Evolutionary conservation across 2,888 invertebrate genomes (phyloP).

Genomic region (Opisthograptis luteolata): DNA sequence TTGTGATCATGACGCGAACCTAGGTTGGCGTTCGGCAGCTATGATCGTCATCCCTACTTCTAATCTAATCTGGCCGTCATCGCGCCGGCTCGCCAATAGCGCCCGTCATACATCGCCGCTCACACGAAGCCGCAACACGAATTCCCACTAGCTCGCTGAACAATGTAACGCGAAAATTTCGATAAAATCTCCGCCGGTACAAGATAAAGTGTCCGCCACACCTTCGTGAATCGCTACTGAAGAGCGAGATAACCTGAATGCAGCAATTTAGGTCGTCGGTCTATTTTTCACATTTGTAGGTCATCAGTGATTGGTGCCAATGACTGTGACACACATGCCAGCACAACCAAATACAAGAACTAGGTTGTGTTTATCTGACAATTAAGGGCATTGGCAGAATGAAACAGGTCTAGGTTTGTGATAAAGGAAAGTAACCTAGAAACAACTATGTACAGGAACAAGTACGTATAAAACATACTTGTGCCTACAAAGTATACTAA

Average conservation of each 20-base stretch:
- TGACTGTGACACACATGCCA: conserved; percentile 49
- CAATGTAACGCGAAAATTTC: conserved; percentile 40
- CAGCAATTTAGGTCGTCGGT: conserved; percentile 65
- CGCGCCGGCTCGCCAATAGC: conserved; percentile 36
- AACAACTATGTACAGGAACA: too few species aligned
- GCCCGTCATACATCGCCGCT: conserved; percentile 49
- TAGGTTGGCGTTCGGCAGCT: conserved; percentile 44
- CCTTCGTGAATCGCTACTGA: conserved; percentile 53
- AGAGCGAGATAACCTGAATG: conserved; percentile 65
- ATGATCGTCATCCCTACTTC: conserved; percentile 57
- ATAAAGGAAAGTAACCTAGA: conserved; percentile 25
- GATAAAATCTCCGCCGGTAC: conserved; percentile 1
- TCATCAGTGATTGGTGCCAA: conserved; percentile 54
- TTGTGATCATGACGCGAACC: conserved; percentile 67
- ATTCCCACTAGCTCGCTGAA: conserved; percentile 28
- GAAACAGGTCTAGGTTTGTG: conserved; percentile 45
- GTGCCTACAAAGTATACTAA: conserved; percentile 2
- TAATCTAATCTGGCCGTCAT: conserved; percentile 58
- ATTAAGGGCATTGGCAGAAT: conserved; percentile 44
- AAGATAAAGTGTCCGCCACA: conserved; percentile 18
- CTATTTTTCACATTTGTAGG: conserved; percentile 55
- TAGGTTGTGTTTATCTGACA: conserved; percentile 44
- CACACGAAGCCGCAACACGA: conserved; percentile 29
- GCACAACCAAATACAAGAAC: conserved; percentile 36
- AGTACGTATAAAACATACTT: not conserved